Conservation (phyloP, 2,888 invertebrate species). For the Platycheirus rosarum region DNA sequence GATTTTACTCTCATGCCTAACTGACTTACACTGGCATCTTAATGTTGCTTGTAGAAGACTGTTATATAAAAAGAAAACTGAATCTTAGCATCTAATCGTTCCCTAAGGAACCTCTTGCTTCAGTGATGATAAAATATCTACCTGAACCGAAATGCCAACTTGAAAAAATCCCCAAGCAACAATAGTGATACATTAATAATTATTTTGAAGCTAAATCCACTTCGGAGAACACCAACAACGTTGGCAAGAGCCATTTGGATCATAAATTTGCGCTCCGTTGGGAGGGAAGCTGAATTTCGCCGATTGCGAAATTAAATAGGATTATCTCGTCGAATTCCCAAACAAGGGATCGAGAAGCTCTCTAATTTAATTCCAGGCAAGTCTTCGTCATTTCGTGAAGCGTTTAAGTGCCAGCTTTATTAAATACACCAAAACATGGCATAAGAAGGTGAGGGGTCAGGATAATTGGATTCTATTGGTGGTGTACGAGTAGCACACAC, state of each 20-base stretch:
- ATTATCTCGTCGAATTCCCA: conserved; percentile 43
- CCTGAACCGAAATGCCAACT: conserved; percentile 6
- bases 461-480: conserved; percentile 4
- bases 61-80: not conserved
- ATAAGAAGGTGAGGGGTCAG: conserved; percentile 15
- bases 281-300: conserved; percentile 34
- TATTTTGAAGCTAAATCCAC: conserved; percentile 55
- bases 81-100: not conserved
- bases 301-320: conserved; percentile 60
- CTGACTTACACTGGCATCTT: too few species aligned
- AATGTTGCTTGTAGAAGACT: too few species aligned
- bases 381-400: conserved; percentile 21
- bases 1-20: too few species aligned
- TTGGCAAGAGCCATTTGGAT: conserved; percentile 46
- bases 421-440: not conserved
- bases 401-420: conserved; percentile 6
- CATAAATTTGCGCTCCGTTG: conserved; percentile 60
- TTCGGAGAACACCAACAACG: conserved; percentile 17
- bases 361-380: conserved; percentile 31
- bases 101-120: not conserved
- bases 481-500: not conserved
- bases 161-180: conserved; percentile 10
- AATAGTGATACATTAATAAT: conserved; percentile 60
- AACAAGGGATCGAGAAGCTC: conserved; percentile 7
- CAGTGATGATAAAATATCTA: conserved; percentile 4